Percentiles rank a stretch among this genome's conserved stretches.
Evolutionary conservation across 2,797 vertebrate species (phyloP).

Genomic region (Psittacula derbiana): DNA sequence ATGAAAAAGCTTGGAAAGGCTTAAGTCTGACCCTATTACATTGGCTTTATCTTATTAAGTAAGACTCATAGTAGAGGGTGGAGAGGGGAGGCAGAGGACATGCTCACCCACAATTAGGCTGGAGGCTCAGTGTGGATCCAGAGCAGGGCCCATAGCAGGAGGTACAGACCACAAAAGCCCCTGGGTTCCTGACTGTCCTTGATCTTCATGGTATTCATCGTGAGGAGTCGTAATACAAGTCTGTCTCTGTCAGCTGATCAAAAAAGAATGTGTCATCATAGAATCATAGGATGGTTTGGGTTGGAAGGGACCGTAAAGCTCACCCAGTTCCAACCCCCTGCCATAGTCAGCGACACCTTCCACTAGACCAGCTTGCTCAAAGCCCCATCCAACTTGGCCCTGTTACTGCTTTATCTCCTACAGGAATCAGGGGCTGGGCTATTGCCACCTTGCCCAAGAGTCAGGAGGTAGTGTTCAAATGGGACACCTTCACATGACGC

Average conservation of each 20-base stretch:
- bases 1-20: background rate
- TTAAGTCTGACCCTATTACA: background rate
- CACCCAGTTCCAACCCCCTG: background rate
- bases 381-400: background rate
- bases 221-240: background rate
- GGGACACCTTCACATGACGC: no score
- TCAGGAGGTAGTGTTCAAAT: background rate
- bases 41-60: background rate
- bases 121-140: background rate
- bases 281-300: background rate
- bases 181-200: background rate
- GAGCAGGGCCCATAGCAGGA: background rate
- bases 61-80: background rate
- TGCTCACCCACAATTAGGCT: background rate
- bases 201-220: background rate
- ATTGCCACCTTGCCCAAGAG: no score
- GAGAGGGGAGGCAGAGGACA: background rate
- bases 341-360: background rate
- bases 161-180: background rate
- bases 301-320: background rate
- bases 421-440: background rate
- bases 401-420: background rate
- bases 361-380: background rate
- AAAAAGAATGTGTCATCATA: background rate
- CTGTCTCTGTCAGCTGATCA: background rate